Base-by-base conservation (phyloP, 1,140 invertebrate genomes). In the Lucilia sericata region DNA sequence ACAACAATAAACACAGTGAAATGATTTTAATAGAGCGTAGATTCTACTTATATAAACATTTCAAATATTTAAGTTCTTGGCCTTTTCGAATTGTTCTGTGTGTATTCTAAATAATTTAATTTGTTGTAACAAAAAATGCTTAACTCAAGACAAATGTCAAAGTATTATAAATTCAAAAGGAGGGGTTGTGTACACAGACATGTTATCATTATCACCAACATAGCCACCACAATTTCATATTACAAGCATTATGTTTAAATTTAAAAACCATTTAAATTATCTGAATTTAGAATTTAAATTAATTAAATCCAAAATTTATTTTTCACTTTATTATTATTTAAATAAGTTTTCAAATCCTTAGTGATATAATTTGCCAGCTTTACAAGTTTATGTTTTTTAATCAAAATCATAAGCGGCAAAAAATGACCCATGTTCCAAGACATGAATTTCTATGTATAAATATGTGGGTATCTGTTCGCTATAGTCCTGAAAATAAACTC, bases 361-460 rank as follows among this genome's bases (percentile, higher is more conserved):
- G 17, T n/a, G 51, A 17, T 55, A 7, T 55, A 17, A 55, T 55
- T 21, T 21, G 19, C 9, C 19, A 21, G 17, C 9, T 70, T 70
- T 10, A 21, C 7, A 3, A 19, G 65, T 70, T 70, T 70, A 21
- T 8, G 21, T 49, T n/a, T 80, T 80, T 80, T 80, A 80, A 80
- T 80, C 21, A 80, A 80, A 80, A 49, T 14, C 76, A 80, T 80
- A 80, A 80, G 51, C 76, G 21, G 12, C 74, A 76, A 21, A 70
- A 70, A 25, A 25, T 80, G 42, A 80, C 76, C 36, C 76, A 60
- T 47, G 36, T 78, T 17, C 42, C 42, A 42, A 10, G 42, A 42
- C 42, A 42, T 42, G 42, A 8, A 7, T 42, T 42, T 42, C 42
- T 42, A 42, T 42, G 42, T 42, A 8, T 42, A 7, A 8, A 10